phyloP scores from a whole-genome alignment of 2,888 invertebrate species.

The Ceratothoa steindachneri region DNA sequence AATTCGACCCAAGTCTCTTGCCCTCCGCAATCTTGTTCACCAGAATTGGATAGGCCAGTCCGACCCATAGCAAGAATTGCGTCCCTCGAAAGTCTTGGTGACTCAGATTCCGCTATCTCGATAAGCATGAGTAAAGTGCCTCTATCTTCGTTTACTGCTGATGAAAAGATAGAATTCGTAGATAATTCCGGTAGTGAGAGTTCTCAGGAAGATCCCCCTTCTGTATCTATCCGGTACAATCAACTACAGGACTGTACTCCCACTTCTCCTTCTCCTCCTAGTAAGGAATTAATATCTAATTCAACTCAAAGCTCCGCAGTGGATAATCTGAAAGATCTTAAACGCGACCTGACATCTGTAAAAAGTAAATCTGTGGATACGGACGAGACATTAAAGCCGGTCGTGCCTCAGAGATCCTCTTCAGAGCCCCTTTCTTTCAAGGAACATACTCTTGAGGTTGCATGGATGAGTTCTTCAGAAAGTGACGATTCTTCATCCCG shows the following conservation, averaged over 20 bases:
- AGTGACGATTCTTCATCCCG: slow-evolving; percentile 16
- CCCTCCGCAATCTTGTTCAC: background rate
- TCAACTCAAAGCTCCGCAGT: background rate
- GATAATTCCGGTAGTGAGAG: slow-evolving; percentile 35
- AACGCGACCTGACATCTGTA: background rate
- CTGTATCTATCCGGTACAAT: slow-evolving; percentile 10
- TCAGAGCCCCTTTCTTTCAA: slow-evolving; percentile 33
- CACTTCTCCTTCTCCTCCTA: slow-evolving; percentile 5
- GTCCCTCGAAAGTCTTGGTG: slow-evolving; percentile 42
- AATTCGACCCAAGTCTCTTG: background rate
- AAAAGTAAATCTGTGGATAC: slow-evolving; percentile 1
- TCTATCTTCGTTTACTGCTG: slow-evolving; percentile 1
- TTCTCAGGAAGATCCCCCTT: slow-evolving; percentile 11
- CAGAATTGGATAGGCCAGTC: background rate
- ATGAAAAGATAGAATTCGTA: slow-evolving; percentile 39
- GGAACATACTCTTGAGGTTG: slow-evolving; percentile 6
- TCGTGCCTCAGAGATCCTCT: background rate
- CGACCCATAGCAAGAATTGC: slow-evolving; percentile 34
- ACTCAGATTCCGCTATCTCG: slow-evolving; percentile 40
- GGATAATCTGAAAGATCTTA: background rate
- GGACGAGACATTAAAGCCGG: background rate
- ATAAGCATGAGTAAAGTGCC: slow-evolving; percentile 17
- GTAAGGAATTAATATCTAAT: background rate
- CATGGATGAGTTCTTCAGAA: slow-evolving; percentile 18
- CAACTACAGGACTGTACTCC: slow-evolving; percentile 31